phyloP scores from a whole-genome alignment of 2,113 vertebrate species.

The Microtus oregoni region DNA sequence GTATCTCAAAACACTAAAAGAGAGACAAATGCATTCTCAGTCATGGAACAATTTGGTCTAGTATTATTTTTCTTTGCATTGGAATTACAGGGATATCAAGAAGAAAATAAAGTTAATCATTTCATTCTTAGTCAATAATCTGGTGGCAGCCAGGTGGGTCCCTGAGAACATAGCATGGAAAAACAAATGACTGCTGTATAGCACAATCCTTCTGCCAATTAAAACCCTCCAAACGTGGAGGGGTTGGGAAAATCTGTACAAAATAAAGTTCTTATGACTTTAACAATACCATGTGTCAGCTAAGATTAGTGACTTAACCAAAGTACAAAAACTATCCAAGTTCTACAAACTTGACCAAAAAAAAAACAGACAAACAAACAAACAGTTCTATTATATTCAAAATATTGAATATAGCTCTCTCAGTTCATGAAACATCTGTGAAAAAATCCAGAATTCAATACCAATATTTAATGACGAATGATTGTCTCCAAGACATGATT shows the following conservation, averaged over 20 bases:
- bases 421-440: background rate
- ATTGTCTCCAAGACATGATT: background rate
- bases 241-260: background rate
- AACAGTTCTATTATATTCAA: background rate
- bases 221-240: background rate
- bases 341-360: background rate
- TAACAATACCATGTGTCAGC: background rate
- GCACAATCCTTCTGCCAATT: background rate
- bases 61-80: background rate
- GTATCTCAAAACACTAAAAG: background rate
- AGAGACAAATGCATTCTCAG: background rate
- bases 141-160: background rate
- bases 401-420: background rate
- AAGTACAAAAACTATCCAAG: background rate
- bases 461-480: background rate
- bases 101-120: slow-evolving; percentile 10
- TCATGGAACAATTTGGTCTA: background rate
- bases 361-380: background rate
- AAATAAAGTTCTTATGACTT: background rate
- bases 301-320: background rate
- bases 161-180: background rate
- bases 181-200: background rate
- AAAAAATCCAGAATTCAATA: background rate
- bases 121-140: slow-evolving; percentile 9
- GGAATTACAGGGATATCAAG: background rate